These are phyloP conservation scores for Brenthis daphne DNA, from an alignment of 2,888 invertebrate species.

Conservation along the genomic window DNA sequence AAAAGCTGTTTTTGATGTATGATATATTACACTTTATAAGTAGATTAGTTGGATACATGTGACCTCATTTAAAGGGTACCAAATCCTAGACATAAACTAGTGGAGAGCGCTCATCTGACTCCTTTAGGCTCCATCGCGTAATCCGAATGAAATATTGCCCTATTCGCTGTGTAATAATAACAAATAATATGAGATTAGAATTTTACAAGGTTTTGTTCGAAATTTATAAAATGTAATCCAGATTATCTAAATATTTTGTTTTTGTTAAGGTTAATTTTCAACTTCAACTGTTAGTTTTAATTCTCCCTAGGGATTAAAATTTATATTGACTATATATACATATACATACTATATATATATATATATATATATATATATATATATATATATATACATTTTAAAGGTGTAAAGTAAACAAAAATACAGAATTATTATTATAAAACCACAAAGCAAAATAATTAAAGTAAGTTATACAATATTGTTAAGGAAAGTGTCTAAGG, in stretches of 20 bases:
- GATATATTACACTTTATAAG: background rate
- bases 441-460: no score
- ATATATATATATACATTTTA: no score
- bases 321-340: no score
- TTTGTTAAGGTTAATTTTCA: no score
- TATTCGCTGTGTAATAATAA: conserved; percentile 14
- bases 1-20: background rate
- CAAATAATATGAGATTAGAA: conserved; percentile 20
- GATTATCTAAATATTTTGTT: conserved; percentile 4
- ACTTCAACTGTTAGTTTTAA: no score
- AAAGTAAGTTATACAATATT: no score
- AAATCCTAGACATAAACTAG: conserved; percentile 2
- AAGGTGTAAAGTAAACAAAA: no score
- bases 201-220: conserved; percentile 15
- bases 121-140: conserved; percentile 18
- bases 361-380: no score
- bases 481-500: no score
- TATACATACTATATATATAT: no score
- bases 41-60: background rate
- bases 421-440: no score
- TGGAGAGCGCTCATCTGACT: conserved; percentile 8
- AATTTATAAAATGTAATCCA: conserved; percentile 14
- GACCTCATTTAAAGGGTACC: conserved; percentile 1
- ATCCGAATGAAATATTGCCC: conserved; percentile 17
- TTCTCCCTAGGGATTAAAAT: no score